A percentile compares a stretch with the other conserved stretches of the same genome.
Conservation (phyloP, 1,140 invertebrate genomes). For the Pseudomyrmex cubaensis region DNA sequence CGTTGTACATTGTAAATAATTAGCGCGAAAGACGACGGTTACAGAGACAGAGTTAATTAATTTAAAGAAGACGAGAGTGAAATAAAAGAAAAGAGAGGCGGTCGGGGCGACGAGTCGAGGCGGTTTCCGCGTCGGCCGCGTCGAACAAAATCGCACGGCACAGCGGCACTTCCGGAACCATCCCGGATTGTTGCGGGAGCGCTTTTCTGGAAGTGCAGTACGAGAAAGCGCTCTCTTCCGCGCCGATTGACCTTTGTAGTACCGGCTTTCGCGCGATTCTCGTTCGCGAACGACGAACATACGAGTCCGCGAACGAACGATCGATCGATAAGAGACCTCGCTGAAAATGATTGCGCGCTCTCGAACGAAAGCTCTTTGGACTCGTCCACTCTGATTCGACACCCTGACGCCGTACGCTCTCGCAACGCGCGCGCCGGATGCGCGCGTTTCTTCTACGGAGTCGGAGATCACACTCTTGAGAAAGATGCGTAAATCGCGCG, state of each 20-base stretch:
- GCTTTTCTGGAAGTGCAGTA: not conserved
- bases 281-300: not conserved
- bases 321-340: constrained; percentile 10
- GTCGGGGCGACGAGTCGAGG: constrained; percentile 54
- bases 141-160: constrained; percentile 57
- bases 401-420: constrained; percentile 55
- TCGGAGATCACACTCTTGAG: constrained; percentile 64
- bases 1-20: constrained; percentile 85
- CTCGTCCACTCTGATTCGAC: constrained; percentile 51
- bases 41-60: constrained; percentile 75
- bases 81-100: constrained; percentile 7
- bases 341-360: constrained; percentile 35
- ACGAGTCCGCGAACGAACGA: not conserved
- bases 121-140: constrained; percentile 49
- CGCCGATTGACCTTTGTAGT: not conserved
- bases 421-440: constrained; percentile 58
- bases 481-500: constrained; percentile 69
- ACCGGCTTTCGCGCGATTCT: not conserved
- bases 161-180: constrained; percentile 25
- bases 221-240: constrained; percentile 1
- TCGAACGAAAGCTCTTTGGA: constrained; percentile 32
- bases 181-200: not conserved
- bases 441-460: constrained; percentile 64
- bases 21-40: constrained; percentile 77
- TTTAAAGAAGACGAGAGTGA: constrained; percentile 65